Evolutionary conservation across 2,888 invertebrate species (phyloP), one percentile per base, ranked within the genome.

Genomic region (Calliphora vomitoria): DNA sequence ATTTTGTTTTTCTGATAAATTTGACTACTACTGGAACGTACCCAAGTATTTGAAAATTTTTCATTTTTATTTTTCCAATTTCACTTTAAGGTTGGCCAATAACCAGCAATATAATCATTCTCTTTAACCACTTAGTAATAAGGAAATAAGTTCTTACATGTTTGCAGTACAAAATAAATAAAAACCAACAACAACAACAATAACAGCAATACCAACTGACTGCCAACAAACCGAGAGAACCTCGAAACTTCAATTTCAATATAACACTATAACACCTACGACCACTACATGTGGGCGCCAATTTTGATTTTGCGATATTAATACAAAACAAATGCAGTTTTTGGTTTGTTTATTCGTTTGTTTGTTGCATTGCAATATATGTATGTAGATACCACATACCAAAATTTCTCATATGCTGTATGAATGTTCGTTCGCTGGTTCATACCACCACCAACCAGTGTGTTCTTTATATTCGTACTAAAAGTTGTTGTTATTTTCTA

Each of bases 221-320:
- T 75, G 82, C 84, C 76, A 78, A 72, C 66, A 66, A 84, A 79
- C 84, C 53, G 15, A 75, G 47, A 62, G 69, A 86, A 86, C 80
- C 64, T 86, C 68, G 25, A 83, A 83, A 83, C 74, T 86, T 82
- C 68, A 79, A 86, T 86, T 82, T 82, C 75, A 85, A 55, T 74
- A 82, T 80, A 87, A 88, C 83, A 82, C 58, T 79, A 78, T 87
- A 88, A 88, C 89, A 89, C 89, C 89, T 89, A 89, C 89, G 89
- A 89, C 81, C 72, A 81, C 69, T 76, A 62, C 76, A 86, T 89
- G 89, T 89, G 89, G 89, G 89, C 89, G 89, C 88, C 89, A 89
- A 89, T 89, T 89, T 89, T 89, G 88, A 89, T 89, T 89, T 89
- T 85, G 84, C 83, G 88, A 89, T 87, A 89, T 87, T 85, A 87